These are phyloP conservation scores for Danaus melanippus DNA, from an alignment of 1,140 invertebrate species.

Conservation along the genomic window DNA sequence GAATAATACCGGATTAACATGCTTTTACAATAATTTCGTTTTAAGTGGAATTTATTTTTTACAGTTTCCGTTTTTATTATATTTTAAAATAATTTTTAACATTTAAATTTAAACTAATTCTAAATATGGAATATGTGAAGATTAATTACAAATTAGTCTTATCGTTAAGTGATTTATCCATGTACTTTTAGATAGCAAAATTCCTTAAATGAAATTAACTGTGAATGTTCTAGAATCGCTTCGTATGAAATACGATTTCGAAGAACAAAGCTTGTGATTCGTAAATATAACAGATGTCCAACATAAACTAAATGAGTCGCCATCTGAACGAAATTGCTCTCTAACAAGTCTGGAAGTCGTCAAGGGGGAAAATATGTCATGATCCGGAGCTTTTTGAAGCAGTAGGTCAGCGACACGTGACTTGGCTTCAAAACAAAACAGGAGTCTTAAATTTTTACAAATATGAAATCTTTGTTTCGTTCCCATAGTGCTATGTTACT, in stretches of 20 bases:
- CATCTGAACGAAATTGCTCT: constrained; percentile 2
- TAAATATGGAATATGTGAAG: background rate
- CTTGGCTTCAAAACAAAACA: constrained; percentile 15
- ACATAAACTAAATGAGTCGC: constrained; percentile 6
- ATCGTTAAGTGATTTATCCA: background rate
- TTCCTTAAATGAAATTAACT: too few relatives aligned
- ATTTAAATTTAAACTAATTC: constrained; percentile 2
- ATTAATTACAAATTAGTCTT: constrained; percentile 5
- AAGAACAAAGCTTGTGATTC: too few relatives aligned
- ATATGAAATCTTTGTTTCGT: constrained; percentile 4
- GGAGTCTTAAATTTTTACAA: constrained; percentile 22
- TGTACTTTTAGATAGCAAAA: background rate
- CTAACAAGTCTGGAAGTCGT: constrained; percentile 18
- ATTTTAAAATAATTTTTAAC: background rate
- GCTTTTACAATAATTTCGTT: constrained; percentile 36
- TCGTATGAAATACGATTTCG: too few relatives aligned
- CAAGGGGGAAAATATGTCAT: constrained; percentile 21
- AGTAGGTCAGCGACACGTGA: constrained; percentile 23
- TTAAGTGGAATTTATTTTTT: constrained; percentile 35
- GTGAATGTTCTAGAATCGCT: too few relatives aligned
- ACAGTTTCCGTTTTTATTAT: constrained; percentile 19
- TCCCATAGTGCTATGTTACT: constrained; percentile 7
- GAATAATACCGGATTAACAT: constrained; percentile 51
- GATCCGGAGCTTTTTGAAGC: constrained; percentile 21
- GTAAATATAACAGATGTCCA: constrained; percentile 10